Evolutionary conservation across 1,140 invertebrate species (phyloP).

Genomic region (Diachasmimorpha longicaudata): DNA sequence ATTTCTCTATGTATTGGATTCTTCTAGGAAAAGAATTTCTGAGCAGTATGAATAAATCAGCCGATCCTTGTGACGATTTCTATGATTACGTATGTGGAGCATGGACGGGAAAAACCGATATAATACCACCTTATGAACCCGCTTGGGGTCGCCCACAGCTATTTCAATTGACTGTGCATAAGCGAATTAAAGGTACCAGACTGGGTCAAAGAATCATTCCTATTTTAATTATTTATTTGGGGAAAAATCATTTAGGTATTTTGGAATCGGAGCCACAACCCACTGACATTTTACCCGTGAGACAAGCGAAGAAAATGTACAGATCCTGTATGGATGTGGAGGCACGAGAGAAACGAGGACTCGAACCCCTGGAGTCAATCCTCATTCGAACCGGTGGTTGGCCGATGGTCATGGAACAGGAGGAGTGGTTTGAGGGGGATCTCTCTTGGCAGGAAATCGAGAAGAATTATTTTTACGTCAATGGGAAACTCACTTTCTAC

Average conservation of each 20-base stretch:
- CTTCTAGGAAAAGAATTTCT: neutral
- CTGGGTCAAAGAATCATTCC: neutral
- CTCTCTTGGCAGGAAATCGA: slow-evolving; percentile 41
- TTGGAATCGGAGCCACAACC: neutral
- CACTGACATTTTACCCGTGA: slow-evolving; percentile 27
- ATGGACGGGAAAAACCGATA: neutral
- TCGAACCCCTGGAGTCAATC: slow-evolving; percentile 24
- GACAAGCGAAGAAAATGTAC: slow-evolving; percentile 37
- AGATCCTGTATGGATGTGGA: slow-evolving; percentile 30
- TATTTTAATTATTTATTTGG: no score
- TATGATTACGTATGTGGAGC: slow-evolving; percentile 28
- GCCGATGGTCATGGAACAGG: slow-evolving; percentile 39
- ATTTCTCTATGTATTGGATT: neutral
- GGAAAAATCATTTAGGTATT: slow-evolving; percentile 26
- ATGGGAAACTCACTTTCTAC: slow-evolving; percentile 26
- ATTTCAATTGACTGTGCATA: neutral
- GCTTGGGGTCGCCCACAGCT: slow-evolving; percentile 1
- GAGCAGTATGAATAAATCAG: slow-evolving; percentile 23
- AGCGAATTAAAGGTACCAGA: slow-evolving; percentile 15
- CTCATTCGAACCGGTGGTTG: slow-evolving; percentile 38
- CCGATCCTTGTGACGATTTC: slow-evolving; percentile 31
- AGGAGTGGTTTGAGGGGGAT: slow-evolving; percentile 35
- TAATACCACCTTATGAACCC: slow-evolving; percentile 17
- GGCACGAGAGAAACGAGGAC: neutral
- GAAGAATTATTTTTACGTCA: slow-evolving; percentile 31